These are phyloP conservation scores for Chloromyia formosa DNA, from an alignment of 2,888 invertebrate genomes.

Conservation along the genomic window DNA sequence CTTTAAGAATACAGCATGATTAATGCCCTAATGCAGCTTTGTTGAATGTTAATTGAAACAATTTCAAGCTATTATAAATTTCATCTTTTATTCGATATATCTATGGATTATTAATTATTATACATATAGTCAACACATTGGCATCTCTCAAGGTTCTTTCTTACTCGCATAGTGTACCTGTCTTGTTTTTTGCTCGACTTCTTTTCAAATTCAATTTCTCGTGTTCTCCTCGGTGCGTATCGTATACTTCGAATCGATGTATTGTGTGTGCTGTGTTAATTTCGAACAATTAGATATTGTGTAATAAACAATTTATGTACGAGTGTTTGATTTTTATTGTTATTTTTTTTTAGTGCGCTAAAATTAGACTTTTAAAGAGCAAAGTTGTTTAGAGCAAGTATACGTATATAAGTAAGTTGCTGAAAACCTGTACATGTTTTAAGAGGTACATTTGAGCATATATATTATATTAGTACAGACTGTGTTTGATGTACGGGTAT, in stretches of 20 bases:
- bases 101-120: slow-evolving; percentile 2
- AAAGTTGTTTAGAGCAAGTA: no score
- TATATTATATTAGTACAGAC: no score
- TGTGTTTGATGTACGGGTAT: no score
- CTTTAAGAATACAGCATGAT: not conserved
- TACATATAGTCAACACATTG: slow-evolving; percentile 20
- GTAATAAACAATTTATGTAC: not conserved
- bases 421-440: no score
- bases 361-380: not conserved
- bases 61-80: not conserved
- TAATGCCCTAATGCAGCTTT: not conserved
- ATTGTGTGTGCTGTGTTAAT: not conserved
- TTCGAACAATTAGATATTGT: slow-evolving; percentile 15
- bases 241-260: no score
- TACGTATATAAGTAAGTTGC: no score
- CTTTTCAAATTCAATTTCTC: not conserved
- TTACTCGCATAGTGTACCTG: slow-evolving; percentile 8
- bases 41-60: no score
- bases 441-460: no score
- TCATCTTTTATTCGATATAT: not conserved
- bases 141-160: slow-evolving; percentile 17
- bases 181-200: not conserved
- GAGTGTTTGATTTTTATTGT: no score
- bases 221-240: not conserved
- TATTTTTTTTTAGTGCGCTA: not conserved